A percentile compares a stretch with the other conserved stretches of the same genome.
Evolutionary conservation across 2,113 vertebrate species (phyloP).

Genomic region (Anguilla japonica): DNA sequence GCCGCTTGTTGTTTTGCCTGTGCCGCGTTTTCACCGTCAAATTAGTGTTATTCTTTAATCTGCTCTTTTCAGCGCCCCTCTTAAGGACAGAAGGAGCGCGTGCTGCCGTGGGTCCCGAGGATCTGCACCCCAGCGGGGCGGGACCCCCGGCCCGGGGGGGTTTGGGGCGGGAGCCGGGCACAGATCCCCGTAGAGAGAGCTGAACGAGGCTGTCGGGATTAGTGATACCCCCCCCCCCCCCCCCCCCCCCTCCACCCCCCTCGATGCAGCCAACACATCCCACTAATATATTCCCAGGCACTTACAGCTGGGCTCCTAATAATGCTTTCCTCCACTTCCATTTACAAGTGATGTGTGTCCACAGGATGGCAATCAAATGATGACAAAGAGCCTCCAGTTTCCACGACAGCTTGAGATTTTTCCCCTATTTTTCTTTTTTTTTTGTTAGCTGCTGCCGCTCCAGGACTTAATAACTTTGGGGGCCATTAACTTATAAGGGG

Average conservation of each 20-base stretch:
- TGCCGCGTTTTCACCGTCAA: neutral
- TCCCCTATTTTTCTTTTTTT: neutral
- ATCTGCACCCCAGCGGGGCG: neutral
- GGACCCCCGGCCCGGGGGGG: neutral
- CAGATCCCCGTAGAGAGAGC: neutral
- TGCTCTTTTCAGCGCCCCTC: too few species aligned
- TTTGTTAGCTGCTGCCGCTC: slow-evolving; percentile 31
- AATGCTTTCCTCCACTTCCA: slow-evolving; percentile 39
- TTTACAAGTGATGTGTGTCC: slow-evolving; percentile 42
- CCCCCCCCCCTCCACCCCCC: neutral
- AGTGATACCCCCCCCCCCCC: neutral
- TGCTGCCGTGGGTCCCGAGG: neutral
- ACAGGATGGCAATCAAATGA: slow-evolving; percentile 29
- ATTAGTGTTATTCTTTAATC: neutral
- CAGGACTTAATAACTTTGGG: slow-evolving; percentile 49
- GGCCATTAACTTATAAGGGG: slow-evolving; percentile 50
- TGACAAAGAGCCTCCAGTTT: slow-evolving; percentile 37
- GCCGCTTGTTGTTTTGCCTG: neutral
- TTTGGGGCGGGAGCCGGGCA: neutral
- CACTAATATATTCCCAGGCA: slow-evolving; percentile 23
- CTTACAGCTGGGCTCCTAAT: slow-evolving; percentile 34
- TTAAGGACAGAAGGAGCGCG: neutral
- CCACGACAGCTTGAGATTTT: slow-evolving; percentile 23
- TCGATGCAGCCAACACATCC: slow-evolving; percentile 1
- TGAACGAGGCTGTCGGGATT: slow-evolving; percentile 8